Evolutionary conservation across 1,140 invertebrate species (phyloP), one percentile per base, ranked within the genome.

Genomic region (Pissodes strobi): DNA sequence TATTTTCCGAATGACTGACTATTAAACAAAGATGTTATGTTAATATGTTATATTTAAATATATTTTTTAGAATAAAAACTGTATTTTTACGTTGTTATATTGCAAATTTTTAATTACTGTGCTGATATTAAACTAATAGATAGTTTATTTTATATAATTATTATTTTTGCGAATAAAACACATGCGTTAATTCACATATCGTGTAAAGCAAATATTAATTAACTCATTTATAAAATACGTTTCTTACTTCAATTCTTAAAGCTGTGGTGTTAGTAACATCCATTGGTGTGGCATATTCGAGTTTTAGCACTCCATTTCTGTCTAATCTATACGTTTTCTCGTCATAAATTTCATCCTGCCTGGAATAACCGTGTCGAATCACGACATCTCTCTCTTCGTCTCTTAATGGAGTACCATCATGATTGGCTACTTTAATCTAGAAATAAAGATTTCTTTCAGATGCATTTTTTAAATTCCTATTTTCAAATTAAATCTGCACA

Each of bases 331-430:
- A 81, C 1, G 81, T 79, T 1, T 82, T 81, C 66, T 84, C 84
- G 2, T 80, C 84, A 67, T 86, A 87, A 48, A 85, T 80, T 34
- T 86, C 86, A 73, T 82, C 85, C 72, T 88, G 82, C 73, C 86
- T 84, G 38, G 86, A 82, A 76, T 86, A 90, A 37, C 89, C 83
- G 77, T 90, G 84, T 46, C 82, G 81, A 58, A 93, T 75, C 8
- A 76, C 82, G 1, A 86, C 82, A 30, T 89, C 86, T 38, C 80
- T 84, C 39, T 81, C 84, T 8, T 86, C 85, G 52, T 85, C 82
- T 51, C 76, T 73, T 0, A 93, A 79, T 3, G 89, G 88, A 17
- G 82, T 82, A 38, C 88, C 89, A 80, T 93, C 90, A 69, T 92
- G 90, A 70, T 89, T 86, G 0, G 85, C 76, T 0, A 91, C 77